Evolutionary conservation across 2,888 invertebrate species (phyloP), one percentile per base, ranked within the genome.

Genomic region (Eupithecia tripunctaria): DNA sequence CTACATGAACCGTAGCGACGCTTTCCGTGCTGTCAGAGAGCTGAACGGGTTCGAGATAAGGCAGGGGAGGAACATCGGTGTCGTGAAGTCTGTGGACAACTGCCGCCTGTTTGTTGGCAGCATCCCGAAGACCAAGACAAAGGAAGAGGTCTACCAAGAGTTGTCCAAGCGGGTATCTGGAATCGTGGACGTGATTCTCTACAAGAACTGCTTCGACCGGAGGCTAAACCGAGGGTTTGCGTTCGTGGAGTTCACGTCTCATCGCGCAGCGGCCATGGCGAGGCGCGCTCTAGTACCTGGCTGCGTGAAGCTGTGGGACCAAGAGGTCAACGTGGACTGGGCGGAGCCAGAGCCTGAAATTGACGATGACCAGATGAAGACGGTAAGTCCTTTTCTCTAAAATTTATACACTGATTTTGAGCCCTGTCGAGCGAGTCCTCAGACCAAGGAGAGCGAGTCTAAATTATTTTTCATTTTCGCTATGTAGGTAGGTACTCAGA

Each of bases 81-180:
- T 98, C 2, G 96, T 96, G 0, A 96, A 96, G 80, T 97, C 97
- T 2, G 96, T 97, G 0, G 98, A 98, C 86, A 98, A 98, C 88
- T 96, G 97, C 81, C 95, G 98, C 0, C 91, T 98, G 0, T 97
- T 97, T 86, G 95, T 98, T 60, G 97, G 97, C 4, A 96, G 96
- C 14, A 95, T 97, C 25, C 97, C 97, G 0, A 96, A 96, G 82
- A 95, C 94, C 0, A 96, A 96, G 82, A 95, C 94, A 0, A 95
- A 94, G 73, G 95, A 95, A 0, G 97, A 97, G 77, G 95, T 98
- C 29, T 68, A 90, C 4, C 85, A 91, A 0, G 95, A 95, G 79
- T 92, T 98, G 73, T 90, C 92, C 0, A 95, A 95, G 79, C 91
- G 96, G 0, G 96, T 97, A 0, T 95, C 95, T 0, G 97, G 97